A percentile compares a stretch with the other conserved stretches of the same genome.
Evolutionary conservation across 2,113 vertebrate genomes (phyloP).

Genomic region (Brachyhypopomus occidentalis): DNA sequence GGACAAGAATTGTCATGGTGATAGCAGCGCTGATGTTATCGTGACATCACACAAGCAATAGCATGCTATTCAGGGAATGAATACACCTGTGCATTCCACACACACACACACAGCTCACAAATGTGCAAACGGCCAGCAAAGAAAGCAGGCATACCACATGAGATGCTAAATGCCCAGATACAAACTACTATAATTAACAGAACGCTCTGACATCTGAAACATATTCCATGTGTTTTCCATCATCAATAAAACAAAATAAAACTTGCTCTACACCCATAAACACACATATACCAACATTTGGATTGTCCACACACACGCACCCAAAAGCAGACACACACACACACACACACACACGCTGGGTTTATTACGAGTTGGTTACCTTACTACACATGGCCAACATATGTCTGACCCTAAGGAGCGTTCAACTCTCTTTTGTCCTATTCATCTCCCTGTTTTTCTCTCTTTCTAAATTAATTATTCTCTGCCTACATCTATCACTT

Average conservation of each 20-base stretch:
- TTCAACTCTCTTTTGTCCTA: constrained; percentile 26
- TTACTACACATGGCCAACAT: constrained; percentile 63
- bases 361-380: constrained; percentile 1
- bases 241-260: no score
- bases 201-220: no score
- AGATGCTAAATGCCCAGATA: not conserved
- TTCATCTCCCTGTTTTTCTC: constrained; percentile 7
- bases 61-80: constrained; percentile 41
- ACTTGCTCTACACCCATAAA: not conserved
- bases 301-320: not conserved
- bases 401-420: constrained; percentile 55
- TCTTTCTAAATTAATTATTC: constrained; percentile 43
- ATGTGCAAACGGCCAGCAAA: not conserved
- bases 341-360: not conserved
- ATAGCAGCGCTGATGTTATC: constrained; percentile 48
- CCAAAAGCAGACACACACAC: constrained; percentile 6
- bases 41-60: constrained; percentile 39
- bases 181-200: not conserved
- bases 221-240: no score
- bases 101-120: not conserved
- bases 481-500: constrained; percentile 36
- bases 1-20: constrained; percentile 39
- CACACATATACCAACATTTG: not conserved
- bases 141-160: not conserved
- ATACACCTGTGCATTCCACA: constrained; percentile 48